Base-by-base conservation (phyloP, 1,140 invertebrate species). In the Amyelois transitella region DNA sequence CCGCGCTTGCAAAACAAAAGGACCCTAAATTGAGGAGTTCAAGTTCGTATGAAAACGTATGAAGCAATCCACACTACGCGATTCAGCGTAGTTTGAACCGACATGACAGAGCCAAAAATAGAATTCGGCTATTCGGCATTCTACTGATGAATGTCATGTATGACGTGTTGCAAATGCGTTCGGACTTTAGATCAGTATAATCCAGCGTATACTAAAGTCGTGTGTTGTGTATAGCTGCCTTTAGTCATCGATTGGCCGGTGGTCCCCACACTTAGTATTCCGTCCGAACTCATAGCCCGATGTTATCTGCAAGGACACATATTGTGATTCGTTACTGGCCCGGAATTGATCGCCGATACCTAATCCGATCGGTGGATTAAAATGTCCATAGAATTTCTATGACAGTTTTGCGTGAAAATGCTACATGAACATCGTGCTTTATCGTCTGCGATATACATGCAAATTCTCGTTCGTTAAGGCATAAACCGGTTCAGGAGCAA, bases 311-410 rank as follows among this genome's bases (percentile, higher is more conserved):
- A 87, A 87, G 84, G 81, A 77, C 84, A 74, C 61, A 63, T 60
- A 80, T 80, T 78, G 79, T 77, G 72, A 83, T 78, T 82, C 77
- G 71, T 62, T 64, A 53, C 68, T 62, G 51, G 60, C 64, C 74
- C 72, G 70, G 79, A 84, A 84, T 85, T 77, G 84, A 87, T 85
- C 70, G 65, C 43, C 54, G 83, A 84, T 86, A 83, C 58, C 62
- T 45, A 47, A 48, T 18, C 64, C 65, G 64, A 80, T 76, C 67
- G 62, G 58, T 73, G 75, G 68, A 82, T 82, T 77, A 66, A 61
- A 80, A 83, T 86, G 61, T 70, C 63, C 64, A 61, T 49, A 62
- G 62, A 62, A 52, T 60, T 50, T 55, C 47, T 58, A 58, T 50
- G 54, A 43, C 55, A 25, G 52, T 43, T 70, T 69, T 62, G 64